Evolutionary conservation across 2,113 vertebrate genomes (phyloP), one percentile per base, ranked within the genome.

Genomic region (Cathartes aura): DNA sequence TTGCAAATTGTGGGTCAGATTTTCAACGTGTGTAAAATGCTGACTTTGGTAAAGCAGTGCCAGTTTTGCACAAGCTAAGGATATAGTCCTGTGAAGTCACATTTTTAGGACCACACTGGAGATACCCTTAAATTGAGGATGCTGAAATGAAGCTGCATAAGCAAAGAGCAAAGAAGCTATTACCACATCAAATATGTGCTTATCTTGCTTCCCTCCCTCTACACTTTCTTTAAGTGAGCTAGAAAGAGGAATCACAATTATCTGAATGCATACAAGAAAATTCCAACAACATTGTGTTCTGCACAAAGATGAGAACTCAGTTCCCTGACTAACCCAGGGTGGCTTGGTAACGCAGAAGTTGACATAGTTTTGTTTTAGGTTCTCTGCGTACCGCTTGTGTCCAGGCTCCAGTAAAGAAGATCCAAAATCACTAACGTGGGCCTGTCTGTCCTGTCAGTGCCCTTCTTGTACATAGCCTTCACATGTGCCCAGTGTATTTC

Each of bases 401-500:
- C 32, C 55, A 74, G 36, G 16, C 12, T 70, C 15, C 34, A 29
- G 19, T 6, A 19, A 10, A 12, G 47, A 67, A 16, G 12, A 47
- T 24, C 19, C 19, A 10, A 19, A 60, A 43, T 9, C 30, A 27
- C 13, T 52, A 30, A 11, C 0, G 0, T 17, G 22, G 30, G 21
- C 4, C 68, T 58, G 36, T 32, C 38, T 58, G 22, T 42, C 34
- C 26, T 17, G 8, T 13, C 58, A 47, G 24, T 9, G 67, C 62
- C 29, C 22, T 30, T 19, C 29, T 21, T 3, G 0, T 3, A 24
- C 34, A 27, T 1, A 48, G 22, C 27, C 16, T 36, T 12, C 13
- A 2, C 0, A 1, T 15, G 19, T 15, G 19, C 18, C 63, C 47
- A 60, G 76, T 1, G 0, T 2, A 50, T 15, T n/a, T 30, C 62